phyloP scores from a whole-genome alignment of 1,140 invertebrate genomes.

The Aricia agestis region DNA sequence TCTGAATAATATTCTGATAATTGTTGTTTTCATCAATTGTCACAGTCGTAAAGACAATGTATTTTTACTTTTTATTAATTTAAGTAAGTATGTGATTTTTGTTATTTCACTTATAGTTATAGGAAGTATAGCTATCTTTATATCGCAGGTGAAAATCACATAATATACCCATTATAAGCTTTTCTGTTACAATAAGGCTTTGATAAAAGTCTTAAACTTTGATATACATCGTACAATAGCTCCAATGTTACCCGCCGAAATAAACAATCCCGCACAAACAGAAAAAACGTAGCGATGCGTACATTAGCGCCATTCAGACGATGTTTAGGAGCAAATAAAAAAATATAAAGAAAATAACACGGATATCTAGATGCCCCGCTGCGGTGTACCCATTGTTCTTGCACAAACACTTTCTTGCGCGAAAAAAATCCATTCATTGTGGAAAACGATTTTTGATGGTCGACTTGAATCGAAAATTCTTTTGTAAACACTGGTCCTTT shows the following conservation, averaged over 20 bases:
- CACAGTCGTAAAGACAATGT: too few relatives aligned
- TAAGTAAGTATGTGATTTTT: too few relatives aligned
- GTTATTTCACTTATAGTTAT: too few relatives aligned
- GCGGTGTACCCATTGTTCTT: slow-evolving; percentile 67
- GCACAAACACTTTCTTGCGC: slow-evolving; percentile 68
- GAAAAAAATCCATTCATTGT: slow-evolving; percentile 50
- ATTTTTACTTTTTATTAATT: too few relatives aligned
- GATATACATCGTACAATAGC: slow-evolving; percentile 40
- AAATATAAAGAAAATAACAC: slow-evolving; percentile 60
- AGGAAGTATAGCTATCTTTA: not conserved
- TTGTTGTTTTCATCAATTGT: too few relatives aligned
- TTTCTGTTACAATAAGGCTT: not conserved
- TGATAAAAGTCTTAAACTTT: slow-evolving; percentile 5
- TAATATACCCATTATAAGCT: not conserved
- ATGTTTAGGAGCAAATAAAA: slow-evolving; percentile 60
- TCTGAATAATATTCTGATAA: too few relatives aligned
- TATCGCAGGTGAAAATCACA: not conserved
- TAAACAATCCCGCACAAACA: slow-evolving; percentile 65
- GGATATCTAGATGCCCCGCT: slow-evolving; percentile 70
- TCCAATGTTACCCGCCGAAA: slow-evolving; percentile 64
- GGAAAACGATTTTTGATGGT: slow-evolving; percentile 54
- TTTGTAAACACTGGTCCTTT: slow-evolving; percentile 32
- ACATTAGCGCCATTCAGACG: slow-evolving; percentile 68
- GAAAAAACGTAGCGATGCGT: slow-evolving; percentile 67
- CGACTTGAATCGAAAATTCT: slow-evolving; percentile 52